phyloP scores from a whole-genome alignment of 2,797 vertebrate species.

The Liasis olivaceus region DNA sequence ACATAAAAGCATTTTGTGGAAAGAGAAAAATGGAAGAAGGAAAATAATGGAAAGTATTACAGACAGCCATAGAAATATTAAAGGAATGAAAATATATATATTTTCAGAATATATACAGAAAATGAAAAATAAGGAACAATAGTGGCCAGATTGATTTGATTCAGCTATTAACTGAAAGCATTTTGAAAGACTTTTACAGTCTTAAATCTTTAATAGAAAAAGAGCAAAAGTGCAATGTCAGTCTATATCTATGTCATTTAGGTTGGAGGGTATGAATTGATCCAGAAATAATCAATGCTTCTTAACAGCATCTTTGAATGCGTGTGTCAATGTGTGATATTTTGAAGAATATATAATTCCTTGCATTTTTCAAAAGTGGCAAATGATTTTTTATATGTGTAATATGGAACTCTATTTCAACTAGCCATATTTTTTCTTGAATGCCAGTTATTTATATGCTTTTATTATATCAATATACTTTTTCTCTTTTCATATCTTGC shows the following conservation, averaged over 20 bases:
- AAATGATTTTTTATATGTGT: neutral
- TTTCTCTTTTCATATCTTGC: neutral
- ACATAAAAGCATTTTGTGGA: neutral
- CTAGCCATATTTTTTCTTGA: neutral
- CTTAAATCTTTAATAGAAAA: neutral
- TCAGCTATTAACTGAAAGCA: neutral
- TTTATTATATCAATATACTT: neutral
- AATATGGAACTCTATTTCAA: neutral
- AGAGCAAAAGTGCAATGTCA: neutral
- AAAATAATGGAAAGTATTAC: neutral
- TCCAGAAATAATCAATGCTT: neutral
- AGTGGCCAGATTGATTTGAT: neutral
- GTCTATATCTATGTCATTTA: neutral
- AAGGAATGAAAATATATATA: no score
- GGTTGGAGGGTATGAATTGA: neutral
- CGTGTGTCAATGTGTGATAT: neutral
- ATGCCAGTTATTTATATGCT: neutral
- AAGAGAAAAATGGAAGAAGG: neutral
- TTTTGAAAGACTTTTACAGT: neutral
- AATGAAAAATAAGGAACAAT: neutral
- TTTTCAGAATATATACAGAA: neutral
- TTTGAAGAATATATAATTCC: neutral
- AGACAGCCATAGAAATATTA: neutral
- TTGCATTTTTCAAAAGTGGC: neutral
- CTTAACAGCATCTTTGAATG: neutral